These are phyloP conservation scores for Pomacea canaliculata DNA, from an alignment of 2,888 invertebrate species.

Conservation along the genomic window DNA sequence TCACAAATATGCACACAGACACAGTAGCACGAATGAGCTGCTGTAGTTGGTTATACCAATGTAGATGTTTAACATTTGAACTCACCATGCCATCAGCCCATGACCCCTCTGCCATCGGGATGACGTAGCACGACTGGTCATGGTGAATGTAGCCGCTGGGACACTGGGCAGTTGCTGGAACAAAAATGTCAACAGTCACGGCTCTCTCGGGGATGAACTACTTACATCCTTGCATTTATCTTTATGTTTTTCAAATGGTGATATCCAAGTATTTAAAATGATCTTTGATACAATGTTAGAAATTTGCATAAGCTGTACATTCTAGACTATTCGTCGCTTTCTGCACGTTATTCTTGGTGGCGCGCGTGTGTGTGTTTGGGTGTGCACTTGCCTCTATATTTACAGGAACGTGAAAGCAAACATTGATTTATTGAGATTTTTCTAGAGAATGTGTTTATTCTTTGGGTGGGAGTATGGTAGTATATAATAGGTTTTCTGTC, in stretches of 20 bases:
- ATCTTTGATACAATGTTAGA: not conserved
- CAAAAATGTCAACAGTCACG: not conserved
- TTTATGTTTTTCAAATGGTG: not conserved
- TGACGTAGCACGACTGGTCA: constrained; percentile 17
- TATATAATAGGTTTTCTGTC: no score
- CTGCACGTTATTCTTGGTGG: no score
- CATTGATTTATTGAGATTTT: no score
- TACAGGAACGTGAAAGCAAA: no score
- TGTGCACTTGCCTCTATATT: no score
- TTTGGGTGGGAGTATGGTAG: no score
- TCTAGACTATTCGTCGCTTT: not conserved
- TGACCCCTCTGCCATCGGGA: constrained; percentile 19
- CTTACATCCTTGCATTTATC: no score
- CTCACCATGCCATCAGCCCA: constrained; percentile 23
- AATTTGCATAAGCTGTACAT: not conserved
- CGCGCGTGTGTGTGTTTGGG: no score
- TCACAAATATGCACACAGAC: not conserved
- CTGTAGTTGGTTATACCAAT: not conserved
- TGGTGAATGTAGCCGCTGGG: constrained; percentile 22
- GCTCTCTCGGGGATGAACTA: no score
- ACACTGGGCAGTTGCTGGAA: constrained; percentile 11
- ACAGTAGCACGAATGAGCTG: not conserved
- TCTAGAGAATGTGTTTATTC: no score
- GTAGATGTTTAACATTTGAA: not conserved
- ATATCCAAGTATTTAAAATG: not conserved